Percentiles rank a stretch among this genome's conserved stretches.
These are phyloP conservation scores for Gavialis gangeticus DNA, from an alignment of 2,113 vertebrate genomes.

Conservation along the genomic window DNA sequence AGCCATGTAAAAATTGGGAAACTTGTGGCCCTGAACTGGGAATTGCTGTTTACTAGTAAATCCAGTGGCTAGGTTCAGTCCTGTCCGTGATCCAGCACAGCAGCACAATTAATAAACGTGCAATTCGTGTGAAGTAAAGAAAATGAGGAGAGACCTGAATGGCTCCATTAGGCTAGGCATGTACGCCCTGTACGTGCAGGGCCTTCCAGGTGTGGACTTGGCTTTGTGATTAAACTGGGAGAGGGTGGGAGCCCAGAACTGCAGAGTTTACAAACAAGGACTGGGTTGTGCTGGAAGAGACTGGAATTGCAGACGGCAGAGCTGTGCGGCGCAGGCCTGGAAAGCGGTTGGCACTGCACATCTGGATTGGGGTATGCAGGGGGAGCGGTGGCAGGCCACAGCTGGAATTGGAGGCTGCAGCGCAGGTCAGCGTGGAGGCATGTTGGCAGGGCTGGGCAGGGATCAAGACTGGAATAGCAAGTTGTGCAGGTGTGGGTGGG, in stretches of 20 bases:
- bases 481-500: neutral
- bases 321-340: neutral
- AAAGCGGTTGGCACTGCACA: neutral
- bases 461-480: neutral
- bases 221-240: neutral
- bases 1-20: neutral
- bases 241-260: neutral
- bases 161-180: neutral
- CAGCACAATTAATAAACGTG: neutral
- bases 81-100: neutral
- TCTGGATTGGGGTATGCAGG: neutral
- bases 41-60: neutral
- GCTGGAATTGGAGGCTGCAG: neutral
- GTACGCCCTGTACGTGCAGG: too few relatives aligned
- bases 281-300: neutral
- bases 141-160: neutral
- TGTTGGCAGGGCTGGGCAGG: accelerated
- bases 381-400: neutral
- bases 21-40: neutral
- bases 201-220: too few relatives aligned
- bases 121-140: neutral
- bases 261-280: neutral
- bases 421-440: neutral
- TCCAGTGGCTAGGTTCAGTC: neutral
- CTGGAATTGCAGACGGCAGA: neutral